Percentiles rank a stretch among this genome's conserved stretches.
These are phyloP conservation scores for Xerus inauris DNA, from an alignment of 2,113 vertebrate genomes.

Conservation along the genomic window DNA sequence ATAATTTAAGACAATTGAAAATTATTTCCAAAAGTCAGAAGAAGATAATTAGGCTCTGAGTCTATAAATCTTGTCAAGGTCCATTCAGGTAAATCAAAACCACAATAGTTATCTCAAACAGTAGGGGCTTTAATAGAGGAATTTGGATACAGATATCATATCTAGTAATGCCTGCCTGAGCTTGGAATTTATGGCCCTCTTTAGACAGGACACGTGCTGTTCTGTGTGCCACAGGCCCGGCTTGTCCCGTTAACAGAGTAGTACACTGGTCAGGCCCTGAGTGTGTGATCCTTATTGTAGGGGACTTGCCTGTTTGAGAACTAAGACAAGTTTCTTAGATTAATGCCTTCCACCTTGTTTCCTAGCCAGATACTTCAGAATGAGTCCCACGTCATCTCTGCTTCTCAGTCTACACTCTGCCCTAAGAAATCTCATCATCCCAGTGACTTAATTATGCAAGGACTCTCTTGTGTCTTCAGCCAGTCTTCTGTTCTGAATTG, in stretches of 20 bases:
- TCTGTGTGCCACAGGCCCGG: neutral
- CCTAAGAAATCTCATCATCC: neutral
- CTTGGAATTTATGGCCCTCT: neutral
- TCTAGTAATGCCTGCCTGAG: neutral
- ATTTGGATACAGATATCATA: neutral
- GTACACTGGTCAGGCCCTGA: neutral
- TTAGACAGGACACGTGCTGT: neutral
- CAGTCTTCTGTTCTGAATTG: neutral
- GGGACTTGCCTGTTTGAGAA: neutral
- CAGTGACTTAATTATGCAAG: neutral
- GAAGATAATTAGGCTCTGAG: neutral
- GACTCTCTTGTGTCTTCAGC: neutral
- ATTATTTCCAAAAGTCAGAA: neutral
- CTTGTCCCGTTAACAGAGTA: neutral
- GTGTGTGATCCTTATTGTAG: neutral
- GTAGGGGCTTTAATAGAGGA: neutral
- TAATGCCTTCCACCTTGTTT: neutral
- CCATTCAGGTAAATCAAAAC: neutral
- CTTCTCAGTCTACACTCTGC: neutral
- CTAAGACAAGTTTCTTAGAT: neutral
- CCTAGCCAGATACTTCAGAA: neutral
- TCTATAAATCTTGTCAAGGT: neutral
- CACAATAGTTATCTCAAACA: neutral
- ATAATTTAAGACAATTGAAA: neutral
- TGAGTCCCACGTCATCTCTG: neutral